Evolutionary conservation across 2,113 vertebrate genomes (phyloP), one percentile per base, ranked within the genome.

Genomic region (Periophthalmodon schlosseri): DNA sequence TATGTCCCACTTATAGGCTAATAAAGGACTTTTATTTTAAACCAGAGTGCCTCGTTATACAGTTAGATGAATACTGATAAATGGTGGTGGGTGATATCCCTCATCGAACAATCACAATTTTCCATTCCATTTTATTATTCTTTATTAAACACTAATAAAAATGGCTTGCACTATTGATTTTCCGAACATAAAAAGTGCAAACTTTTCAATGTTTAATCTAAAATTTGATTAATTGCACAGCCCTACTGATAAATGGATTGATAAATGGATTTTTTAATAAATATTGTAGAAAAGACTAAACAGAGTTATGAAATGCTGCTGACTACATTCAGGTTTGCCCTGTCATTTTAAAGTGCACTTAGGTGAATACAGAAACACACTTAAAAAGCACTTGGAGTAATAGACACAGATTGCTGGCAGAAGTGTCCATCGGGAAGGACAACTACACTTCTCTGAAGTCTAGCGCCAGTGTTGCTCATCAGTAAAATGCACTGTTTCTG

Each of bases 381-480:
- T 72, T 72, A 44, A 63, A 60, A 46, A 58, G 70, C 67, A 39
- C 57, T 72, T 74, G 65, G 44, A 49, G 33, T 28, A 24, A 76
- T 47, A 14, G 1, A 50, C 70, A 63, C 74, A 73, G 23, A 74
- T 72, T 47, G 13, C 13, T 69, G 60, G 50, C 20, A 70, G 36
- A 61, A 33, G 61, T 20, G 36, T 74, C 72, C 28, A 79, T 74
- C 33, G 16, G 70, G 64, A 49, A 70, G 20, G 72, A 3, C 8
- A 28, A 61, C 52, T 79, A 33, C 3, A 9, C 46, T 24, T n/a
- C 69, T 44, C 74, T 50, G 74, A 79, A 79, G 63, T 76, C 54
- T 68, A 24, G 79, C 64, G 57, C 23, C 49, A 50, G 20, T 58
- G 74, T 78, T 18, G 77, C 57, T 75, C 71, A 70, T 82, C 75